A percentile compares a stretch with the other conserved stretches of the same genome.
phyloP scores from a whole-genome alignment of 2,797 vertebrate species.

The Cuniculus paca region DNA sequence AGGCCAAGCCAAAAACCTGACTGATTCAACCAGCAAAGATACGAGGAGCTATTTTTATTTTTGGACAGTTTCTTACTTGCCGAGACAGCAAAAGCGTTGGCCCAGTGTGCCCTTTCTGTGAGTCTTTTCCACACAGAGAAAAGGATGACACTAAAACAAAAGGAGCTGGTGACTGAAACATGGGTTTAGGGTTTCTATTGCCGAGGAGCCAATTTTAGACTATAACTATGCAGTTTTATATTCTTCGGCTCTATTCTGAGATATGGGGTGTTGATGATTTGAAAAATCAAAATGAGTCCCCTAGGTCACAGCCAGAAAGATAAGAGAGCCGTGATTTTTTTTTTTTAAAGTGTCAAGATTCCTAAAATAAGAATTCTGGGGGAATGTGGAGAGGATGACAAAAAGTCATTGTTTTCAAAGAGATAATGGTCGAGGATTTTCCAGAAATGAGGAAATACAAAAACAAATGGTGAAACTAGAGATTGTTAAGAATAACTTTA shows the following conservation, averaged over 20 bases:
- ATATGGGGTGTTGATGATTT: not conserved
- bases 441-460: slow-evolving; percentile 5
- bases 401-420: not conserved
- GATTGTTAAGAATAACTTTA: slow-evolving; percentile 25
- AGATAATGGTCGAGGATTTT: not conserved
- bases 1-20: not conserved
- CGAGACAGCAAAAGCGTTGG: not conserved
- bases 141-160: not conserved
- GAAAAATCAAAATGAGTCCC: not conserved
- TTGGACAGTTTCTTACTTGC: not conserved
- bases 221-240: not conserved
- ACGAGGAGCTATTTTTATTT: not conserved
- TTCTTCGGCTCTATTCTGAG: not conserved
- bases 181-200: not conserved
- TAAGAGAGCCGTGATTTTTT: not conserved
- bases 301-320: not conserved
- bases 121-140: not conserved
- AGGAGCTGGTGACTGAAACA: not conserved
- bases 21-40: not conserved
- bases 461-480: not conserved
- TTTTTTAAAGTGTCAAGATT: not conserved
- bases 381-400: not conserved
- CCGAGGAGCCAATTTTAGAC: not conserved
- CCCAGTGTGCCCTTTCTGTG: not conserved
- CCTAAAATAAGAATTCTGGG: not conserved